Percentiles rank a stretch among this genome's conserved stretches.
Evolutionary conservation across 1,140 invertebrate species (phyloP).

Genomic region (Achatina immaculata): DNA sequence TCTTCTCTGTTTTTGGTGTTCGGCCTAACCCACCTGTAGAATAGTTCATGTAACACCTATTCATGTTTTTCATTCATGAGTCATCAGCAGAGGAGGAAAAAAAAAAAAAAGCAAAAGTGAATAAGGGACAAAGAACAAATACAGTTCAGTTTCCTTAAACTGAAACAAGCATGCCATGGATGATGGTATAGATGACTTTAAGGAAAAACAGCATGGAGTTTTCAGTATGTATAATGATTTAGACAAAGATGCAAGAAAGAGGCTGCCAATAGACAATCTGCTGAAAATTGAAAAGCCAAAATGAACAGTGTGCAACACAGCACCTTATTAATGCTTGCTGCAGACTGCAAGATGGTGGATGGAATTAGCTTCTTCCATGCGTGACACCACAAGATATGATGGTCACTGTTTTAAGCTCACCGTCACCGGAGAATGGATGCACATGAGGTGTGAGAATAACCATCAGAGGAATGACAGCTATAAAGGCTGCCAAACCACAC

Average conservation of each 20-base stretch:
- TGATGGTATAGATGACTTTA: background rate
- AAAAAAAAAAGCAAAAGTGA: background rate
- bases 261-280: no score
- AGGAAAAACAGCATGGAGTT: background rate
- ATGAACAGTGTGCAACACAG: no score
- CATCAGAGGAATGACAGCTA: no score
- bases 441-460: no score
- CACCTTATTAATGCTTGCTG: no score
- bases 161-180: background rate
- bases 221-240: background rate
- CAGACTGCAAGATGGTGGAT: no score
- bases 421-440: no score
- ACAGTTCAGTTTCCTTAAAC: background rate
- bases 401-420: no score
- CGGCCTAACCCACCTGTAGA: background rate
- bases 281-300: background rate
- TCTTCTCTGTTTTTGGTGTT: slow-evolving; percentile 31
- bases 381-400: no score
- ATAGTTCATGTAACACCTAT: background rate
- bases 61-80: background rate
- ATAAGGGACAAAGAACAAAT: background rate
- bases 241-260: background rate
- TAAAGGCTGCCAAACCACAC: no score
- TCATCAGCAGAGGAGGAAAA: background rate
- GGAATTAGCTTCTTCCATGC: no score